These are phyloP conservation scores for Dorcus hopei DNA, from an alignment of 2,888 invertebrate genomes.

Conservation along the genomic window DNA sequence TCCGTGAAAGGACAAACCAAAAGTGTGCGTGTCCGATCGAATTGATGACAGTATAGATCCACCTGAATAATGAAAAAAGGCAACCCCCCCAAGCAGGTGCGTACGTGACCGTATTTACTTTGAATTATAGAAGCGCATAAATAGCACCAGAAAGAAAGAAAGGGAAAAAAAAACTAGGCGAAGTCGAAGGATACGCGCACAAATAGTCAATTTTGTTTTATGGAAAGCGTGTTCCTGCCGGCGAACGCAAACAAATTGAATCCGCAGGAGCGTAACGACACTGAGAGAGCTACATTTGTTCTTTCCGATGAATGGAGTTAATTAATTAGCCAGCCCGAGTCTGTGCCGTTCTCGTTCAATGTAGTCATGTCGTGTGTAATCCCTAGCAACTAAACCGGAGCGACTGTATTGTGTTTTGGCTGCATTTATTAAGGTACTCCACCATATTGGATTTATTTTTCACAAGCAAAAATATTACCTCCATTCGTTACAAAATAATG, in stretches of 20 bases:
- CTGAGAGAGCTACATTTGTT: constrained; percentile 36
- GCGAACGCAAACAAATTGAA: constrained; percentile 38
- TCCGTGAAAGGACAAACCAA: neutral
- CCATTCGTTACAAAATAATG: too few relatives aligned
- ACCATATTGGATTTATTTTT: neutral
- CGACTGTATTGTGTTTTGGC: constrained; percentile 3
- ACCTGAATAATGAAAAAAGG: neutral
- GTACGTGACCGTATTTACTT: neutral
- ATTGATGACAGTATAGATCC: neutral
- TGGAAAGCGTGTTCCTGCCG: constrained; percentile 33
- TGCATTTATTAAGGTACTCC: constrained; percentile 1
- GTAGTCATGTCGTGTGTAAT: constrained; percentile 35
- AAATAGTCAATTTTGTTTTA: constrained; percentile 34
- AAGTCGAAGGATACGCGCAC: constrained; percentile 21
- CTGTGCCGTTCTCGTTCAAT: constrained; percentile 32
- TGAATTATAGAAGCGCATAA: constrained; percentile 3
- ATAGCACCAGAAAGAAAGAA: constrained; percentile 15
- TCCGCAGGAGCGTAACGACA: constrained; percentile 35
- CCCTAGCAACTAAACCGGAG: constrained; percentile 27
- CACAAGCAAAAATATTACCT: neutral
- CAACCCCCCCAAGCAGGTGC: neutral
- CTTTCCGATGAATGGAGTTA: constrained; percentile 40
- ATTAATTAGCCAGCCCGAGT: constrained; percentile 36
- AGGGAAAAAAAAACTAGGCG: constrained; percentile 4
- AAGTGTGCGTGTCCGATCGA: neutral